These are phyloP conservation scores for Bos javanicus DNA, from an alignment of 2,113 vertebrate species.

Conservation along the genomic window DNA sequence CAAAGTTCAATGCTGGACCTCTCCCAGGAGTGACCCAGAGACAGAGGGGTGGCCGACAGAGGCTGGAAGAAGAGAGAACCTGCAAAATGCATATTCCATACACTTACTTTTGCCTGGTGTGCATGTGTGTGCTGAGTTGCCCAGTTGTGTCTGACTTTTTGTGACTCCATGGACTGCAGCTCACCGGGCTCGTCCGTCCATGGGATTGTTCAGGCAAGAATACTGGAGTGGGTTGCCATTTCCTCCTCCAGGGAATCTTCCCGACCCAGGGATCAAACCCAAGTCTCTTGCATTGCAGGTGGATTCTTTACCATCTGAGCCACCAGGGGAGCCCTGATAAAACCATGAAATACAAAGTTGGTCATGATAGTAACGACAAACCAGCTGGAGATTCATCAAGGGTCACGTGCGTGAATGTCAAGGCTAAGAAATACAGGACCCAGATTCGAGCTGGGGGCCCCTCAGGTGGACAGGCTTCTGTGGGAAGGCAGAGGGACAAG, in stretches of 20 bases:
- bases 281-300: not conserved
- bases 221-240: not conserved
- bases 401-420: fast-evolving
- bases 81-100: not conserved
- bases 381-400: not conserved
- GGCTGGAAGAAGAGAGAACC: not conserved
- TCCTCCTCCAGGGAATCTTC: not conserved
- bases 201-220: not conserved
- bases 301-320: not conserved
- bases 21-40: not conserved
- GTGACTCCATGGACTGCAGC: not conserved
- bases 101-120: not conserved
- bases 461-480: not conserved
- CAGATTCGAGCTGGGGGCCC: not conserved
- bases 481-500: not conserved
- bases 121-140: not conserved
- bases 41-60: not conserved
- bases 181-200: not conserved
- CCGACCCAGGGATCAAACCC: not conserved
- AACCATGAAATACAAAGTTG: not conserved
- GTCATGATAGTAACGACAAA: not conserved
- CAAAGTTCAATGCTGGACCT: not conserved
- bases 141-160: not conserved
- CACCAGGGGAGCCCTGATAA: not conserved
- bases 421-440: not conserved